phyloP scores from a whole-genome alignment of 2,888 invertebrate genomes.

The Amorpha juglandis region DNA sequence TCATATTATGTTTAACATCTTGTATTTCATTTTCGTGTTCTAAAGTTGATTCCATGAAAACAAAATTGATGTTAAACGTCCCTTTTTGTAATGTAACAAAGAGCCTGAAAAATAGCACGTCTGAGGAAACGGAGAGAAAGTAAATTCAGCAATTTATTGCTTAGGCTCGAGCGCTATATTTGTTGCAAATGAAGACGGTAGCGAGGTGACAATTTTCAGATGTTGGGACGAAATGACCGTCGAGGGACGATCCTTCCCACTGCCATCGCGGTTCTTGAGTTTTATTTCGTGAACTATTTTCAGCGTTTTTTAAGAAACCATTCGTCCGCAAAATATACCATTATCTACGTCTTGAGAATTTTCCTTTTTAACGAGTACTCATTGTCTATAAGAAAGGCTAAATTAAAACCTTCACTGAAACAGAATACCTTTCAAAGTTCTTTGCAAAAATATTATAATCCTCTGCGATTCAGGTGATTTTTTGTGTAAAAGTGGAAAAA shows the following conservation, averaged over 20 bases:
- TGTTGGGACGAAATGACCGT: constrained; percentile 69
- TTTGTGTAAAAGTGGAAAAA: not conserved
- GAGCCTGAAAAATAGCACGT: constrained; percentile 75
- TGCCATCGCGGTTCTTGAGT: constrained; percentile 25
- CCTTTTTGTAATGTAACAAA: constrained; percentile 71
- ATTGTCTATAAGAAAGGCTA: not conserved
- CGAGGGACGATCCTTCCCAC: constrained; percentile 53
- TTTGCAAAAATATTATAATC: constrained; percentile 10
- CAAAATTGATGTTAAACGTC: constrained; percentile 69
- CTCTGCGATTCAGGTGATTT: not conserved
- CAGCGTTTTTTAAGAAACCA: constrained; percentile 22
- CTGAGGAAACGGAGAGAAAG: constrained; percentile 69
- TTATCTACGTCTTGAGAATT: constrained; percentile 30
- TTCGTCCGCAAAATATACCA: constrained; percentile 6
- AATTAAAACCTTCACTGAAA: not conserved
- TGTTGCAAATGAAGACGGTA: constrained; percentile 81
- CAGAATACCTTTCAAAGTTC: not conserved
- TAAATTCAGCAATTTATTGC: constrained; percentile 81
- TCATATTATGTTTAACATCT: not conserved
- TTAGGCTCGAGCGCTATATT: constrained; percentile 72
- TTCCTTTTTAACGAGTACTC: constrained; percentile 11
- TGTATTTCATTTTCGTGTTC: constrained; percentile 24
- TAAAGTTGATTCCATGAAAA: constrained; percentile 54
- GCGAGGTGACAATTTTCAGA: constrained; percentile 80
- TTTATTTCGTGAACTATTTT: constrained; percentile 26